These are phyloP conservation scores for Achatina immaculata DNA, from an alignment of 1,140 invertebrate species.

Conservation along the genomic window DNA sequence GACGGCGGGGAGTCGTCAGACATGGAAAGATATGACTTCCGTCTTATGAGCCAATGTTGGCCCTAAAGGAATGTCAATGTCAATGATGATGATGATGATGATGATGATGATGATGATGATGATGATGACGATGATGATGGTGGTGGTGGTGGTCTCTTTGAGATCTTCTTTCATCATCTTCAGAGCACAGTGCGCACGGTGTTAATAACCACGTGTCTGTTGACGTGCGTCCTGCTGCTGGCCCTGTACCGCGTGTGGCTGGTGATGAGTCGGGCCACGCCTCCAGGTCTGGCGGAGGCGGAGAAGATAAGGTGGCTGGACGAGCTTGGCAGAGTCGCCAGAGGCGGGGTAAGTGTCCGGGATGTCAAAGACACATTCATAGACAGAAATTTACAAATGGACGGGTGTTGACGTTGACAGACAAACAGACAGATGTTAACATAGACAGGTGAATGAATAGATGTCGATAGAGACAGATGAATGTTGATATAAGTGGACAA, in stretches of 20 bases:
- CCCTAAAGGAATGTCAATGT: not conserved
- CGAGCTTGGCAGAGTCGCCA: slow-evolving; percentile 40
- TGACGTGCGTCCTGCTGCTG: not conserved
- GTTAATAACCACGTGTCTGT: not conserved
- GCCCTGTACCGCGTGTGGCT: slow-evolving; percentile 36
- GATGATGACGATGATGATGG: not conserved
- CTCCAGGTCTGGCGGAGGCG: slow-evolving; percentile 38
- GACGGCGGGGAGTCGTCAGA: too few species aligned
- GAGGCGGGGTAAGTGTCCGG: slow-evolving; percentile 33
- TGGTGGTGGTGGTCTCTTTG: too few species aligned
- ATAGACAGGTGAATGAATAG: slow-evolving; percentile 8
- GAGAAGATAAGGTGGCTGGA: slow-evolving; percentile 46
- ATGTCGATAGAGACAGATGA: not conserved
- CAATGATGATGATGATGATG: slow-evolving; percentile 17
- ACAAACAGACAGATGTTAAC: not conserved
- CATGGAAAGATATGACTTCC: too few species aligned
- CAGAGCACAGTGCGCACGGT: not conserved
- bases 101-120: slow-evolving; percentile 17
- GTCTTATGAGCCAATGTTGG: too few species aligned
- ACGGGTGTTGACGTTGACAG: not conserved
- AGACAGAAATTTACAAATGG: not conserved
- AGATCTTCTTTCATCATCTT: too few species aligned
- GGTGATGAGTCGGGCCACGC: slow-evolving; percentile 39
- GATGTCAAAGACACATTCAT: too few species aligned
- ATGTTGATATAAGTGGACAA: too few species aligned